phyloP scores from a whole-genome alignment of 2,797 vertebrate genomes.

The Euthynnus affinis region DNA sequence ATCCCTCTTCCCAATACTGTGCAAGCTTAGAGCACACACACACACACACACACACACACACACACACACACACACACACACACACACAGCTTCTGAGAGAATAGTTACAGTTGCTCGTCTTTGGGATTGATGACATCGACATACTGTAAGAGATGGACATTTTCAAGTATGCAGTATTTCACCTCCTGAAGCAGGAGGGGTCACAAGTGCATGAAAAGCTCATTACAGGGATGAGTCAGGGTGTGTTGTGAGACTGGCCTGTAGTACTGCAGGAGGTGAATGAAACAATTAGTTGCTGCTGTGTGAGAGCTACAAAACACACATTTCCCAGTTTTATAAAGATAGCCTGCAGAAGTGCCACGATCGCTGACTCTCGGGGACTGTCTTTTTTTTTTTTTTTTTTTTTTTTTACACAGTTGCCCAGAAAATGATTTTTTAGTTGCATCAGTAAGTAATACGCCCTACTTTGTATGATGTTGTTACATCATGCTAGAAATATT shows the following conservation, averaged over 20 bases:
- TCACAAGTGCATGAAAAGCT: slow-evolving; percentile 67
- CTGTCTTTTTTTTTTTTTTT: slow-evolving; percentile 41
- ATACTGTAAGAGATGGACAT: slow-evolving; percentile 51
- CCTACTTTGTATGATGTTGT: slow-evolving; percentile 77
- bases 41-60: slow-evolving; percentile 18
- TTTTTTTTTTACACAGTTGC: slow-evolving; percentile 51
- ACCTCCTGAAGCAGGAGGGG: slow-evolving; percentile 59
- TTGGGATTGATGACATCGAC: slow-evolving; percentile 68
- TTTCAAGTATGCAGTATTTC: slow-evolving; percentile 59
- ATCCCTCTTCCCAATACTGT: slow-evolving; percentile 52
- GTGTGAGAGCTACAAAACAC: slow-evolving; percentile 64
- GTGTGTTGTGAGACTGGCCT: slow-evolving; percentile 52
- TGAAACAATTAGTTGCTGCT: slow-evolving; percentile 76
- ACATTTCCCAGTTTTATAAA: slow-evolving; percentile 65
- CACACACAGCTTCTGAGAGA: slow-evolving; percentile 31
- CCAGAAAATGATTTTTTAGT: slow-evolving; percentile 72
- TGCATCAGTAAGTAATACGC: slow-evolving; percentile 77
- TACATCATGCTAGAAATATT: slow-evolving; percentile 77
- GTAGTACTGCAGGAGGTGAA: slow-evolving; percentile 66
- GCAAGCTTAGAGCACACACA: slow-evolving; percentile 19
- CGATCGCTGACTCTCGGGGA: slow-evolving; percentile 61
- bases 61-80: slow-evolving; percentile 8
- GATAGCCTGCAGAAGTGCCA: slow-evolving; percentile 71
- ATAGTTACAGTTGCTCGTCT: slow-evolving; percentile 45
- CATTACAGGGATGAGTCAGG: slow-evolving; percentile 69